Evolutionary conservation across 2,797 vertebrate species (phyloP).

Genomic region (Gallirallus australis): DNA sequence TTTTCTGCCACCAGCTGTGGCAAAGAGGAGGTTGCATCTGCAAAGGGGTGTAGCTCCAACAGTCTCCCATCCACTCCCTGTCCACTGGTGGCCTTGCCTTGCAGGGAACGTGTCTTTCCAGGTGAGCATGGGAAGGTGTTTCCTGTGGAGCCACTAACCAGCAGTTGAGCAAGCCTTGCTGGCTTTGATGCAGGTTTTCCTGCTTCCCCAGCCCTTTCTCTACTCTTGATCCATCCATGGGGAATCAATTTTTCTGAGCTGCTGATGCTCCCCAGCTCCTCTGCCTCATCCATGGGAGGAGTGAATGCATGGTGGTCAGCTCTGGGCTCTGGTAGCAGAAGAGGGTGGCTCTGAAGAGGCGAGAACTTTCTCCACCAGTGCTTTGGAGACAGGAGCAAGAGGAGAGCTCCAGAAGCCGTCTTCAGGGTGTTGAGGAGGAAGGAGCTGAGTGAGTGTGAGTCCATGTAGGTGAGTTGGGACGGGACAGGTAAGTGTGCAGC

Average conservation of each 20-base stretch:
- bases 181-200: neutral
- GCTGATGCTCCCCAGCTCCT: neutral
- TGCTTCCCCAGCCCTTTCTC: constrained; percentile 16
- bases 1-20: neutral
- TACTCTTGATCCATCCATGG: neutral
- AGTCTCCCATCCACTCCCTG: neutral
- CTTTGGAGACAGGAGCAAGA: neutral
- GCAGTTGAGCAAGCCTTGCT: neutral
- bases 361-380: neutral
- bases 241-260: neutral
- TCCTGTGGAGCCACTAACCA: constrained; percentile 57
- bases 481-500: rapidly evolving
- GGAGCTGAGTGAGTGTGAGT: neutral
- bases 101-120: constrained; percentile 35
- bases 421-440: neutral
- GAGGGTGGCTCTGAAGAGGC: neutral
- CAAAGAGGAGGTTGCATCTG: neutral
- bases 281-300: neutral
- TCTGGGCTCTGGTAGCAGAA: rapidly evolving
- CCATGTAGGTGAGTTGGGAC: neutral
- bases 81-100: neutral
- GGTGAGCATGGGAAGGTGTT: constrained; percentile 34
- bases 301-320: rapidly evolving
- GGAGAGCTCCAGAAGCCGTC: neutral
- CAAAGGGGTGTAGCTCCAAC: constrained; percentile 1